Conservation (phyloP, 2,888 invertebrate species). For the Glaucopsyche alexis region DNA sequence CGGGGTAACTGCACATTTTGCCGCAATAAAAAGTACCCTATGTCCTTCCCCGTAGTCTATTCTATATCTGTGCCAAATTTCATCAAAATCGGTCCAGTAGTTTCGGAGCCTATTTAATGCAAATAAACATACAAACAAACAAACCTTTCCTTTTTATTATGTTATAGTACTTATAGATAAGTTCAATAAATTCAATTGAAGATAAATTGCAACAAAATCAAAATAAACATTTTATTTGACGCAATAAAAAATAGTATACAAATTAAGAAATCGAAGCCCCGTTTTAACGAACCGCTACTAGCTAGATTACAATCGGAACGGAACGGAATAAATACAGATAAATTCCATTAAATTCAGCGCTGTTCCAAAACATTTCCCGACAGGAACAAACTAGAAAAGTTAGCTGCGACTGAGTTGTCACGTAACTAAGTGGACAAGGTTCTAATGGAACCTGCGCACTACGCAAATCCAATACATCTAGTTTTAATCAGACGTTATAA, state of each 20-base stretch:
- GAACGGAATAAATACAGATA: conserved; percentile 20
- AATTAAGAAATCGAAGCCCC: not conserved
- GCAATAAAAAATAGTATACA: not conserved
- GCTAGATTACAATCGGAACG: conserved; percentile 18
- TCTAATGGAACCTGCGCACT: conserved; percentile 20
- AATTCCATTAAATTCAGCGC: conserved; percentile 24
- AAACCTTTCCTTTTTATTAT: too few relatives aligned
- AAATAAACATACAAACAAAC: too few relatives aligned
- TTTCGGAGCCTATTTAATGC: too few relatives aligned
- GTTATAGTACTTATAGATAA: too few relatives aligned
- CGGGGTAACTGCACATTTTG: too few relatives aligned
- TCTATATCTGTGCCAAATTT: too few relatives aligned
- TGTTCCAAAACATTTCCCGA: conserved; percentile 17
- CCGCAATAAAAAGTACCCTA: too few relatives aligned
- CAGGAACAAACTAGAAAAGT: conserved; percentile 27
- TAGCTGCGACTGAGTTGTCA: conserved; percentile 17
- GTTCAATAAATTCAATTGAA: too few relatives aligned
- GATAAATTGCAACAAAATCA: not conserved
- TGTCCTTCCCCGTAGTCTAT: too few relatives aligned
- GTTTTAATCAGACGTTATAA: too few relatives aligned
- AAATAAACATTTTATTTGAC: not conserved
- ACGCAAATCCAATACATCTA: too few relatives aligned
- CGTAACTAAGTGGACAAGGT: conserved; percentile 22
- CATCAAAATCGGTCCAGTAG: too few relatives aligned
- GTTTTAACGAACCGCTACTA: not conserved